Conservation (phyloP, 2,113 vertebrate species). For the Haplochromis vanheusdeni region DNA sequence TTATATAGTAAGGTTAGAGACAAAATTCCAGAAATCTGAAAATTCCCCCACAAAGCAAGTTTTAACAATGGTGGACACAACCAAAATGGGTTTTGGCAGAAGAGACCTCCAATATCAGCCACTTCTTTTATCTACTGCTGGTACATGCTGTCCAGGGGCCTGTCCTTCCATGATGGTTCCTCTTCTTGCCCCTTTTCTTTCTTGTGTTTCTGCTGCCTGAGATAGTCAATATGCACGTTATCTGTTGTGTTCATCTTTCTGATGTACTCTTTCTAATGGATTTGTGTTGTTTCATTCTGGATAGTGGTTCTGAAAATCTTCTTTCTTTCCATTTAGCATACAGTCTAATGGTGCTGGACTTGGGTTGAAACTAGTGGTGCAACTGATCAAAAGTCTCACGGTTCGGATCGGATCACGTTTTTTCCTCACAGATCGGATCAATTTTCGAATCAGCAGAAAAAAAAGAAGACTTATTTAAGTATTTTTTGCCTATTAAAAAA, state of each 20-base stretch:
- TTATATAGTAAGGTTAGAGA: not conserved
- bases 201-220: not conserved
- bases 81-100: not conserved
- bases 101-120: not conserved
- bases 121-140: not conserved
- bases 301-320: not conserved
- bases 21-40: not conserved
- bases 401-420: not conserved
- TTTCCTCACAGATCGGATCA: not conserved
- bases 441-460: not conserved
- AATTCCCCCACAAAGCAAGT: not conserved
- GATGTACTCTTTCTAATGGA: not conserved
- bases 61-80: not conserved
- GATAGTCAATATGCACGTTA: not conserved
- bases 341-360: not conserved
- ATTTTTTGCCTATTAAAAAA: not conserved
- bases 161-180: not conserved
- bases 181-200: not conserved
- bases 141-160: not conserved
- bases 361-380: not conserved
- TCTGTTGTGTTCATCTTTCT: not conserved
- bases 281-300: not conserved
- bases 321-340: not conserved
- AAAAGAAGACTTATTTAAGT: not conserved
- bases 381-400: not conserved